Percentiles rank a stretch among this genome's conserved stretches.
Conservation (phyloP, 2,888 invertebrate genomes). For the Pristionchus maxplancki region DNA sequence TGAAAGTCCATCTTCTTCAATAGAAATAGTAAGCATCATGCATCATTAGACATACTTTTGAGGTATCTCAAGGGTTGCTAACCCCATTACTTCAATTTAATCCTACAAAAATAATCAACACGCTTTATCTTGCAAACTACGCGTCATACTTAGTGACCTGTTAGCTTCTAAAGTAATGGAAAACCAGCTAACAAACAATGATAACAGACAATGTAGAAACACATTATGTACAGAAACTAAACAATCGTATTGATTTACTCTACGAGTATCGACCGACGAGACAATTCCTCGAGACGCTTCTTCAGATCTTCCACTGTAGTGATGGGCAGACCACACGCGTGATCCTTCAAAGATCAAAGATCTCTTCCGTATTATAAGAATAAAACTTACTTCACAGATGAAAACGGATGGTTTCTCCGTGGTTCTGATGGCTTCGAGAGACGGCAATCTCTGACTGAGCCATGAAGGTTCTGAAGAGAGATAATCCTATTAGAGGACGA, state of each 20-base stretch:
- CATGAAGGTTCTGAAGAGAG: neutral
- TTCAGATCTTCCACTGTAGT: constrained; percentile 55
- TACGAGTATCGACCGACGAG: constrained; percentile 16
- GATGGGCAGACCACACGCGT: constrained; percentile 57
- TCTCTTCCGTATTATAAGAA: neutral
- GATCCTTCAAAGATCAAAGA: neutral
- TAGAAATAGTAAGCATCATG: too few relatives aligned
- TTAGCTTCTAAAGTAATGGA: neutral
- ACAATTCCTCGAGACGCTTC: constrained; percentile 53
- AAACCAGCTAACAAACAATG: neutral
- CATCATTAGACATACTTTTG: too few relatives aligned
- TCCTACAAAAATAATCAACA: neutral
- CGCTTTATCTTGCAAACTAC: constrained; percentile 23
- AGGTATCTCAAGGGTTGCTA: neutral
- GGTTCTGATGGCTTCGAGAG: neutral
- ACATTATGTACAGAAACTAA: constrained; percentile 29
- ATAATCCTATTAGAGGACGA: neutral
- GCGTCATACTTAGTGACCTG: neutral
- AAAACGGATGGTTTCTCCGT: constrained; percentile 20
- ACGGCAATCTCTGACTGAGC: neutral
- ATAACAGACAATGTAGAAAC: too few relatives aligned
- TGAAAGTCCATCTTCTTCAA: neutral
- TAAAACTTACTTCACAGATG: constrained; percentile 33
- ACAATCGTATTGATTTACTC: neutral
- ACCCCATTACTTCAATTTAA: neutral